Conservation (phyloP, 2,113 vertebrate species). For the Halcyon senegalensis region DNA sequence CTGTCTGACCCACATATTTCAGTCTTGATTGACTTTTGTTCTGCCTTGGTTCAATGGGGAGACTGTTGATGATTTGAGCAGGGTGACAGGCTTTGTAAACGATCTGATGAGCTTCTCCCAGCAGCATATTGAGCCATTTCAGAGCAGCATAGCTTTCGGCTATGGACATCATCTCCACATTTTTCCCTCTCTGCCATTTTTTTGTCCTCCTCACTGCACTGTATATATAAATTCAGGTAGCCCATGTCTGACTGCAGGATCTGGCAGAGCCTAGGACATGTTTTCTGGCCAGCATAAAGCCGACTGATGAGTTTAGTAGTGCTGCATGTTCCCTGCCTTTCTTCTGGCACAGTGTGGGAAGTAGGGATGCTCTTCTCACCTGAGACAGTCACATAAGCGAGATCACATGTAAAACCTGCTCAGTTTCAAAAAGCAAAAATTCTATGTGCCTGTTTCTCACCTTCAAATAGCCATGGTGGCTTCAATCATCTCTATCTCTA, state of each 20-base stretch:
- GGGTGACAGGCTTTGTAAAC: not conserved
- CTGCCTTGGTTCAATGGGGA: not conserved
- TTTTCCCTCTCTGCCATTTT: not conserved
- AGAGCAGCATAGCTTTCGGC: not conserved
- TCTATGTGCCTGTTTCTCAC: not conserved
- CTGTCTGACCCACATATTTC: constrained; percentile 15
- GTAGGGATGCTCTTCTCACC: not conserved
- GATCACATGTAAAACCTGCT: not conserved
- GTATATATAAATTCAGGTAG: not conserved
- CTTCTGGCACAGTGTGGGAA: not conserved
- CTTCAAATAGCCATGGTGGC: not conserved
- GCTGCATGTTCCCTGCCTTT: not conserved
- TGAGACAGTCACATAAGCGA: not conserved
- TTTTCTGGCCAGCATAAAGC: not conserved
- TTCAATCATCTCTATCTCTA: not conserved
- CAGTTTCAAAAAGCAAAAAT: not conserved
- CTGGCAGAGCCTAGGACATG: not conserved
- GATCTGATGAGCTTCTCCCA: not conserved
- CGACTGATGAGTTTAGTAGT: not conserved
- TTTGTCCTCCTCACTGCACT: not conserved
- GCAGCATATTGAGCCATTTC: not conserved
- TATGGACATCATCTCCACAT: not conserved
- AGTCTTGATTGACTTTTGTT: constrained; percentile 36
- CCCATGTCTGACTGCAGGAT: not conserved
- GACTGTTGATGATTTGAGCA: not conserved